Percentiles rank a stretch among this genome's conserved stretches.
Evolutionary conservation across 2,888 invertebrate species (phyloP).

Genomic region (Pegoplata infirma): DNA sequence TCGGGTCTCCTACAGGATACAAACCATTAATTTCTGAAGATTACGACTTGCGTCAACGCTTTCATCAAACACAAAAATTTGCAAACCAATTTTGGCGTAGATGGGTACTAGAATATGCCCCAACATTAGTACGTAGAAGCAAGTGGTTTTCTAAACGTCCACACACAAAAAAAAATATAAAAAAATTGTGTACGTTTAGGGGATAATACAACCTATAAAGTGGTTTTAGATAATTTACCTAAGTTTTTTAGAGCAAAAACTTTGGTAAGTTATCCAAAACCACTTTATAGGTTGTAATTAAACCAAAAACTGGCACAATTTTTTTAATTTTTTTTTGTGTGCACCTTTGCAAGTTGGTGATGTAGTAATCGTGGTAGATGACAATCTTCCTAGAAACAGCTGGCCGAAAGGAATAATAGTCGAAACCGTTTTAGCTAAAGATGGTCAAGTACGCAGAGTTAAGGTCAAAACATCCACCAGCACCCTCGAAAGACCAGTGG

Average conservation of each 20-base stretch:
- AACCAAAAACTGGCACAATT: too few species aligned
- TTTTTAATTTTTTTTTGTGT: too few species aligned
- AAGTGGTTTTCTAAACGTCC: conserved; percentile 28
- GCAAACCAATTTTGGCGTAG: conserved; percentile 56
- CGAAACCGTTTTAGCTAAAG: neutral
- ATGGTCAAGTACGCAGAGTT: neutral
- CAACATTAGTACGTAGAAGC: neutral
- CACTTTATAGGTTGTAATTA: too few species aligned
- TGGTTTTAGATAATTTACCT: too few species aligned
- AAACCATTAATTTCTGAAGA: conserved; percentile 15
- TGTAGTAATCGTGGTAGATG: conserved; percentile 47
- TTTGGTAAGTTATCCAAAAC: too few species aligned
- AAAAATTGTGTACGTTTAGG: too few species aligned
- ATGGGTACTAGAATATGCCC: conserved; percentile 51
- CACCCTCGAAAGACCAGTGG: neutral
- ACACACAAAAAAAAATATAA: too few species aligned
- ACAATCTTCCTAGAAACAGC: neutral
- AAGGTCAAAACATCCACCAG: neutral
- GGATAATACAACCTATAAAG: too few species aligned
- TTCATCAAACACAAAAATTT: conserved; percentile 48
- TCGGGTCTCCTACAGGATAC: neutral
- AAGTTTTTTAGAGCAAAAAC: too few species aligned
- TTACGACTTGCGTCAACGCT: conserved; percentile 41
- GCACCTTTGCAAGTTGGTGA: conserved; percentile 44
- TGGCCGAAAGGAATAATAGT: conserved; percentile 16